Conservation (phyloP, 2,888 invertebrate species). For the Caenorhabditis zanzibari region DNA sequence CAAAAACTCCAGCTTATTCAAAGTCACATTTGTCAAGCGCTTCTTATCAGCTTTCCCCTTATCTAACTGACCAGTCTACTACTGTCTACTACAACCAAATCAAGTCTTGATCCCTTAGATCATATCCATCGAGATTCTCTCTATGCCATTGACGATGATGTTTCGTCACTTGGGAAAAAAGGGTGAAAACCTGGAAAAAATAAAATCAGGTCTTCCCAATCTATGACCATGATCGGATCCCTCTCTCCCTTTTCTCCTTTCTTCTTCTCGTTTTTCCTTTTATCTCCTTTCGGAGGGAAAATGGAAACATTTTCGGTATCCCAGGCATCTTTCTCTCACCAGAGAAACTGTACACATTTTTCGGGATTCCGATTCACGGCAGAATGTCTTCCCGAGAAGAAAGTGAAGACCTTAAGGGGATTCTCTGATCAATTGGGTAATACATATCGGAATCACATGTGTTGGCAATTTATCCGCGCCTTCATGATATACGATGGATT, state of each 20-base stretch:
- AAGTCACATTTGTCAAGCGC: neutral
- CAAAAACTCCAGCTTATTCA: too few relatives aligned
- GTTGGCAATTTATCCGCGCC: neutral
- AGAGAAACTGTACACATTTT: slow-evolving; percentile 9
- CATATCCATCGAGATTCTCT: slow-evolving; percentile 2
- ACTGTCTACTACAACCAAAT: neutral
- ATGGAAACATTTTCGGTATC: slow-evolving; percentile 5
- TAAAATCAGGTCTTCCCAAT: slow-evolving; percentile 20
- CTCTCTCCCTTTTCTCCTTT: slow-evolving; percentile 24
- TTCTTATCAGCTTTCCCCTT: neutral
- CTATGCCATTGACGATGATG: slow-evolving; percentile 21
- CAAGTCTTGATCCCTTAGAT: slow-evolving; percentile 11
- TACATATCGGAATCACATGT: slow-evolving; percentile 54
- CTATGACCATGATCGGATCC: neutral
- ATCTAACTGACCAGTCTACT: neutral
- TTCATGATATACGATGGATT: slow-evolving; percentile 59
- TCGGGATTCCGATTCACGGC: slow-evolving; percentile 13
- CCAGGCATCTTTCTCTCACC: slow-evolving; percentile 2
- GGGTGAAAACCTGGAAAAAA: neutral
- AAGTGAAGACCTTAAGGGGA: neutral
- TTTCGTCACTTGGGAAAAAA: slow-evolving; percentile 18
- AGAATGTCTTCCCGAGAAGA: neutral
- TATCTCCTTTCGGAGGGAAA: slow-evolving; percentile 1
- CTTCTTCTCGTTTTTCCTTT: slow-evolving; percentile 28
- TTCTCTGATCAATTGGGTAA: slow-evolving; percentile 36